phyloP scores from a whole-genome alignment of 2,113 vertebrate species.

The Anser brachyrhynchus region DNA sequence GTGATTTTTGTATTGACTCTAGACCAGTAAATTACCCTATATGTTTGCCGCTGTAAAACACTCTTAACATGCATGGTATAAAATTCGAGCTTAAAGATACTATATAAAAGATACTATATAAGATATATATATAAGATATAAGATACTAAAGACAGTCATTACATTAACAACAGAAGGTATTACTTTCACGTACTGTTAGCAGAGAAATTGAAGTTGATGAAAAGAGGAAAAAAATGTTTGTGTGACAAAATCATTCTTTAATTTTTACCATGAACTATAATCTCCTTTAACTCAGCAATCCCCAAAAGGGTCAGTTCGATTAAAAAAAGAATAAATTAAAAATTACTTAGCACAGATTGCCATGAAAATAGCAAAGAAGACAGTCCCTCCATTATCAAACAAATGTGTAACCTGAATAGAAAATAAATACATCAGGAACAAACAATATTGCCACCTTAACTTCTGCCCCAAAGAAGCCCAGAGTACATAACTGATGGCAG shows the following conservation, averaged over 20 bases:
- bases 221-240: not conserved
- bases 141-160: not conserved
- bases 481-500: not conserved
- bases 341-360: conserved; percentile 85
- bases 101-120: not conserved
- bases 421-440: conserved; percentile 28
- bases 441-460: not conserved
- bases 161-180: not conserved
- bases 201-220: not conserved
- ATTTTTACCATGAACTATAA: not conserved
- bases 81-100: not conserved
- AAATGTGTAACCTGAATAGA: conserved; percentile 81
- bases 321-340: not conserved
- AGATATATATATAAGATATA: not conserved
- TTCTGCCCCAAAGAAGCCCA: not conserved
- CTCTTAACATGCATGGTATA: not conserved
- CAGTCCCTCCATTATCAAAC: conserved; percentile 86
- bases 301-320: not conserved
- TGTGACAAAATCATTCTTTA: not conserved
- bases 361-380: conserved; percentile 89
- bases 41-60: not conserved
- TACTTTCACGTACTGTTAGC: not conserved
- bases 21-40: not conserved
- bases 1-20: not conserved
- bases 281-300: not conserved